A percentile compares a stretch with the other conserved stretches of the same genome.
Evolutionary conservation across 2,888 invertebrate genomes (phyloP).

Genomic region (Drosophila barbarae): DNA sequence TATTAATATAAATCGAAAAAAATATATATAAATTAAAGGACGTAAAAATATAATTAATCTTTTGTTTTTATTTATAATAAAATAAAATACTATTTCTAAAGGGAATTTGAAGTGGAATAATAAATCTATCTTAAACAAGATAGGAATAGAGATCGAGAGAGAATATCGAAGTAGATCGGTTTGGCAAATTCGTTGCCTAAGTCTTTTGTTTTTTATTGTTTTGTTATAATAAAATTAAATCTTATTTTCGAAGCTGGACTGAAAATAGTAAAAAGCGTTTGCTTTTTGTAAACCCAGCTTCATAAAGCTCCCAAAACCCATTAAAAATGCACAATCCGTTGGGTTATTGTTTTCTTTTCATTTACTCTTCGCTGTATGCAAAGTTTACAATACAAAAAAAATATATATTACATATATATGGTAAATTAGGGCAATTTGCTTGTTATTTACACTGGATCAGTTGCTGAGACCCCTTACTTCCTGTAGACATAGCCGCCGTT

Average conservation of each 20-base stretch:
- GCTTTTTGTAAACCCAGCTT: too few relatives aligned
- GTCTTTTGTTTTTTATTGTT: constrained; percentile 55
- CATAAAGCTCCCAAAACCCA: not conserved
- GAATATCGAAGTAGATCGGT: too few relatives aligned
- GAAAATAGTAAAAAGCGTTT: too few relatives aligned
- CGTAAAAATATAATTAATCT: not conserved
- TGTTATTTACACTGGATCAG: constrained; percentile 46
- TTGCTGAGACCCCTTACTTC: constrained; percentile 56
- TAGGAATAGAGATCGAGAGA: too few relatives aligned
- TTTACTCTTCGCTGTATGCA: constrained; percentile 18
- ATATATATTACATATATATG: not conserved
- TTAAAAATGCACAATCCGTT: not conserved
- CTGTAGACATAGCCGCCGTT: constrained; percentile 78
- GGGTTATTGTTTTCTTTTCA: constrained; percentile 17
- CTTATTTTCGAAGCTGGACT: too few relatives aligned
- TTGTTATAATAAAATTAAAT: too few relatives aligned
- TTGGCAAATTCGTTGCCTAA: constrained; percentile 67
- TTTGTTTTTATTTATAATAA: not conserved
- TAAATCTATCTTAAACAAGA: not conserved
- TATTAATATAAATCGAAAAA: not conserved
- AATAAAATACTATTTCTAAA: not conserved
- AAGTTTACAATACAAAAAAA: constrained; percentile 21
- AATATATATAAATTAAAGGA: too few relatives aligned
- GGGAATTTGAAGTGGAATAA: not conserved
- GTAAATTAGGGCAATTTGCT: constrained; percentile 15